Conservation (phyloP, 1,140 invertebrate species). For the Phthorimaea operculella region DNA sequence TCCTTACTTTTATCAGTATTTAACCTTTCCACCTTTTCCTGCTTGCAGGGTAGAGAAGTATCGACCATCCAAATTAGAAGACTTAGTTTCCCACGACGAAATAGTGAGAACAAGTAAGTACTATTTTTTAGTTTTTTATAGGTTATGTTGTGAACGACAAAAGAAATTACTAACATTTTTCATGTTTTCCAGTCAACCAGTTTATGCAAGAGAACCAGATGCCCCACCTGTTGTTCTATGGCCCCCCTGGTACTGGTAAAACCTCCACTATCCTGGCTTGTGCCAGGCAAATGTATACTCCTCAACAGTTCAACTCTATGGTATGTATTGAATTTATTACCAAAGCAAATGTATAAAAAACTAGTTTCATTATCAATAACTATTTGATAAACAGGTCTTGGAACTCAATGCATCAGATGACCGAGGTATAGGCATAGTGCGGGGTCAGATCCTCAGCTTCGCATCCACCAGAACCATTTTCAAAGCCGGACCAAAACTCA, state of each 20-base stretch:
- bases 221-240: constrained; percentile 98
- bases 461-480: constrained; percentile 98
- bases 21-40: constrained; percentile 12
- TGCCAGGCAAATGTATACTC: constrained; percentile 92
- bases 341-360: too few species aligned
- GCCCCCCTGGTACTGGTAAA: constrained; percentile 98
- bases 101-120: constrained; percentile 95
- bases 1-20: too few species aligned
- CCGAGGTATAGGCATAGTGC: constrained; percentile 96
- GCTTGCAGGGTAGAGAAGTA: constrained; percentile 97
- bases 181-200: constrained; percentile 81
- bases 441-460: constrained; percentile 97
- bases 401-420: constrained; percentile 99
- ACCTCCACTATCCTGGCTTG: constrained; percentile 98
- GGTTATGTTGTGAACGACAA: background rate
- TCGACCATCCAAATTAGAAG: constrained; percentile 88
- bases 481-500: constrained; percentile 93
- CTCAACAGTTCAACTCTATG: constrained; percentile 91
- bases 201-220: constrained; percentile 94
- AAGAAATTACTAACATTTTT: background rate
- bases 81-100: constrained; percentile 97
- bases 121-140: constrained; percentile 10
- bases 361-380: too few species aligned
- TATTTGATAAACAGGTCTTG: constrained; percentile 74
- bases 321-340: constrained; percentile 68